Percentiles rank a stretch among this genome's conserved stretches.
phyloP scores from a whole-genome alignment of 2,888 invertebrate genomes.

The Mesorhabditis belari region DNA sequence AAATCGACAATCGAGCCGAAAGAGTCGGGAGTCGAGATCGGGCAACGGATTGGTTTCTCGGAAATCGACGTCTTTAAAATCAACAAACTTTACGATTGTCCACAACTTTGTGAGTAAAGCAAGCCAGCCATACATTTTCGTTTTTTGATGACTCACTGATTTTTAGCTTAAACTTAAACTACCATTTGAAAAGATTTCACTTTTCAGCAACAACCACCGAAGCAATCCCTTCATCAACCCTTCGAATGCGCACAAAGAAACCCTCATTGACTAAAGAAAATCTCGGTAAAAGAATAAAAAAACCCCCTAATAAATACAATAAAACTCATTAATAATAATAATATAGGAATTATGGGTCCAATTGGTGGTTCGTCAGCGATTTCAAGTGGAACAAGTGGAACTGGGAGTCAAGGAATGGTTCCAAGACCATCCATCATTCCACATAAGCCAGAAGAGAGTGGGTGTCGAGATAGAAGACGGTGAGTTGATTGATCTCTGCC shows the following conservation, averaged over 20 bases:
- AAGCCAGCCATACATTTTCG: background rate
- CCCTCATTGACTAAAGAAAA: constrained; percentile 6
- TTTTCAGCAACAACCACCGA: constrained; percentile 4
- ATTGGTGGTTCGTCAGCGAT: too few relatives aligned
- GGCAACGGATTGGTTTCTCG: constrained; percentile 50
- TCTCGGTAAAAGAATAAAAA: constrained; percentile 3
- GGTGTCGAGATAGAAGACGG: constrained; percentile 22
- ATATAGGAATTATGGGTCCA: too few relatives aligned
- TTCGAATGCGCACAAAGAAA: constrained; percentile 21
- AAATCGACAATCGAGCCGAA: constrained; percentile 47
- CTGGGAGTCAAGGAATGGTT: too few relatives aligned
- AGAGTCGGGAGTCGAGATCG: constrained; percentile 41
- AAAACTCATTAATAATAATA: too few relatives aligned
- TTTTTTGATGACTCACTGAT: too few relatives aligned
- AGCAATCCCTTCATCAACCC: constrained; percentile 8
- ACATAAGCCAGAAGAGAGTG: constrained; percentile 13
- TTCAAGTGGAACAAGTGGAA: too few relatives aligned
- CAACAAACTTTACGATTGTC: constrained; percentile 53
- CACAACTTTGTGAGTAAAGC: constrained; percentile 16
- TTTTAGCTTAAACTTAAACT: background rate
- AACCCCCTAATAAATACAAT: too few relatives aligned
- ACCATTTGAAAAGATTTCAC: too few relatives aligned
- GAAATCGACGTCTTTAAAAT: constrained; percentile 52
- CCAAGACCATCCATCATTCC: constrained; percentile 8
- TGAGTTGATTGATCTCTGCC: background rate